Percentiles rank a stretch among this genome's conserved stretches.
phyloP scores from a whole-genome alignment of 2,888 invertebrate genomes.

The Galerucella nymphaeae region DNA sequence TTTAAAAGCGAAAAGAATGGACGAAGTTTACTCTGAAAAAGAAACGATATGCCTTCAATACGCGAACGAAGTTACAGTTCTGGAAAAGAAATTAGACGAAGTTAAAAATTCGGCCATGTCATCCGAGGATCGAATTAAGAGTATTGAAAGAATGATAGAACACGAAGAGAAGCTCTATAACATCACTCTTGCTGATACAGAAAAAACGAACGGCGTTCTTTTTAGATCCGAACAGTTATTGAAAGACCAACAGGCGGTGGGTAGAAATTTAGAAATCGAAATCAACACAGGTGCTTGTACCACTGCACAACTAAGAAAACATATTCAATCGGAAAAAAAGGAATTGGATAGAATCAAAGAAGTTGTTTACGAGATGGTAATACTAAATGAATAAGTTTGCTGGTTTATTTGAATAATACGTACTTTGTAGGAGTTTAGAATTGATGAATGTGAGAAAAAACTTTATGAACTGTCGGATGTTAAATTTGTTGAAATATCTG shows the following conservation, averaged over 20 bases:
- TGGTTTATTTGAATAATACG: not conserved
- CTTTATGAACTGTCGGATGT: constrained; percentile 61
- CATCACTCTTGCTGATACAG: constrained; percentile 46
- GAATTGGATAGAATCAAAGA: constrained; percentile 70
- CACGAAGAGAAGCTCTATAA: constrained; percentile 64
- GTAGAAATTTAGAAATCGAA: constrained; percentile 66
- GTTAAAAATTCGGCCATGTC: constrained; percentile 64
- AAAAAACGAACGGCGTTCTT: constrained; percentile 48
- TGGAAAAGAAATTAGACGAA: constrained; percentile 67
- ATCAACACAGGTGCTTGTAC: constrained; percentile 68
- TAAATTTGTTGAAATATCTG: constrained; percentile 53
- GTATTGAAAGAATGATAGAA: constrained; percentile 72
- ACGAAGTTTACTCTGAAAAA: constrained; percentile 50
- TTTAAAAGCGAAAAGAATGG: constrained; percentile 51
- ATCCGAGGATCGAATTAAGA: constrained; percentile 69
- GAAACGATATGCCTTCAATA: constrained; percentile 47
- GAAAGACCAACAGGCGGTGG: constrained; percentile 46
- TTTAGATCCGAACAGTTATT: constrained; percentile 45
- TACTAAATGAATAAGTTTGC: constrained; percentile 47
- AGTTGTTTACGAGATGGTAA: constrained; percentile 71
- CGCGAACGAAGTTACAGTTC: constrained; percentile 53
- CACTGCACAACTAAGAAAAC: constrained; percentile 65
- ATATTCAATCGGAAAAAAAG: constrained; percentile 65
- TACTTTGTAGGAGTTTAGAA: constrained; percentile 57
- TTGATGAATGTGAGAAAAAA: constrained; percentile 64